Base-by-base conservation (phyloP, 2,113 vertebrate species). In the Onychorhynchus coronatus region DNA sequence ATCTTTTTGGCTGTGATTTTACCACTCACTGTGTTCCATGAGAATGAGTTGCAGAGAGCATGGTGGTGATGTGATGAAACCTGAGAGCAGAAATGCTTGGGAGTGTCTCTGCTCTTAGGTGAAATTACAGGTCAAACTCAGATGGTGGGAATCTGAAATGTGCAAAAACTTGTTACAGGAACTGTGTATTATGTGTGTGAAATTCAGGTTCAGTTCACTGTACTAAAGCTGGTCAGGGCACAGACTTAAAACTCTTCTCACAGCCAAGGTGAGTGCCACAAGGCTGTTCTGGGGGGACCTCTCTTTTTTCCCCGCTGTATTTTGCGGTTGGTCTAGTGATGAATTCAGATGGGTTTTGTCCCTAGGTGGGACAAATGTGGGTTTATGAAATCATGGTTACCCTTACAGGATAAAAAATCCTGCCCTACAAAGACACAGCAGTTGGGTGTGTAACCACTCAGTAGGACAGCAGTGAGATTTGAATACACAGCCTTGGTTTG, bases 1-100 rank as follows among this genome's bases (percentile, higher is more conserved):
- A 17, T 35, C 24, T 58, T 50, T 59, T 56, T 56, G 33, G 24
- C 46, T 85, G 23, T 39, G 6, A 44, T 88, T 78, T 90, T 56
- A 35, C 41, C 2, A 5, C 23, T 74, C 1, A 0, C 14, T 55
- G 12, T 71, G 14, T 66, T 86, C 53, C 7, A 5, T 37, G 53
- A 67, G 35, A 35, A 6, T 18, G 41, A 76, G 30, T 35, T 52
- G 56, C 1, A 0, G 61, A 58, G 15, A 47, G 22, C 1, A 0
- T 0, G 1, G 67, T n/a, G 35, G 49, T 80, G 72, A 46, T 84
- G 55, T 42, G 52, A 39, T 56, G 42, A 63, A 75, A 56, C 44
- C 35, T 61, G n/a, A 41, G n/a, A 56, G 31, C 4, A 74, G 78
- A 78, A 46, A 21, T 78, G 23, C 41, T 88, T 25, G 17, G 55